phyloP scores from a whole-genome alignment of 2,113 vertebrate species.

The Laterallus jamaicensis region DNA sequence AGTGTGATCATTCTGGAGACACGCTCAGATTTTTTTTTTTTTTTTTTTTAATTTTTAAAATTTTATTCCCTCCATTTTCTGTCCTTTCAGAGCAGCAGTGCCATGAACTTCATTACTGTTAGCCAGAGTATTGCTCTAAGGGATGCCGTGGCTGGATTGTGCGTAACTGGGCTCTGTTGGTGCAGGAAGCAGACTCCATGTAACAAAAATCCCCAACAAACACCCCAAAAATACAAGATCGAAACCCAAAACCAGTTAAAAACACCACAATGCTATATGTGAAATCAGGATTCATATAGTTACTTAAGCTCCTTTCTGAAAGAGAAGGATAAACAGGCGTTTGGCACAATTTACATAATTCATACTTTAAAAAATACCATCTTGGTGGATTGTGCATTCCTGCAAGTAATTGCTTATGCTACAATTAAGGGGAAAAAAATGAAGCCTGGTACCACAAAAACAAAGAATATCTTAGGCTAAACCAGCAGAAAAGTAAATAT shows the following conservation, averaged over 20 bases:
- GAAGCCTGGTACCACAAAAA: not conserved
- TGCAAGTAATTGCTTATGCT: not conserved
- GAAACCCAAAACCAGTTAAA: not conserved
- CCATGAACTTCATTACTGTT: not conserved
- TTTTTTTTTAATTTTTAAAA: too few species aligned
- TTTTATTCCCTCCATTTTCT: not conserved
- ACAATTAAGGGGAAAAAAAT: not conserved
- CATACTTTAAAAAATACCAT: not conserved
- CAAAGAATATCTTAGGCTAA: not conserved
- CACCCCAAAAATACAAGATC: not conserved
- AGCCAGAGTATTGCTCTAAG: not conserved
- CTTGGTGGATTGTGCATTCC: not conserved
- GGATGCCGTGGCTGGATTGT: not conserved
- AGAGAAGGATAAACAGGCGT: not conserved
- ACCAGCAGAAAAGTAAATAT: not conserved
- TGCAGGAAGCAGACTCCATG: not conserved
- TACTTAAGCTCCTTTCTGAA: not conserved
- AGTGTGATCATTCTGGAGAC: not conserved
- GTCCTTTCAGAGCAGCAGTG: not conserved
- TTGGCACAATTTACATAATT: not conserved
- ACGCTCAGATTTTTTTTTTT: not conserved
- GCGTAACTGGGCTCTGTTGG: not conserved
- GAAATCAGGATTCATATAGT: not conserved
- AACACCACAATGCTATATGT: not conserved
- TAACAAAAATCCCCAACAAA: too few species aligned